These are phyloP conservation scores for Julus scandinavius DNA, from an alignment of 2,888 invertebrate genomes.

Conservation along the genomic window DNA sequence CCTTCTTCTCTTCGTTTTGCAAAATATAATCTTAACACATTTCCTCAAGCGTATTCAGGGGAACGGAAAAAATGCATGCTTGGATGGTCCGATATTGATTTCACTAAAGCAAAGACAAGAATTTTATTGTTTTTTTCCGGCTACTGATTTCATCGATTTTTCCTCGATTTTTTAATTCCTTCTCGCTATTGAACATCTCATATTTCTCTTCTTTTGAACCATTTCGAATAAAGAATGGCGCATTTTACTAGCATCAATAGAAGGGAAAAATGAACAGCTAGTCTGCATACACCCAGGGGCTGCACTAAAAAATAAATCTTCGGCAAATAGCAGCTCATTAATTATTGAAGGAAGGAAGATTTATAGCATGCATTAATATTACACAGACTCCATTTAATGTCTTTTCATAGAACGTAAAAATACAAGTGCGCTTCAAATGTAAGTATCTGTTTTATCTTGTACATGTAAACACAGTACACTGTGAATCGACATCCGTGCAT, in stretches of 20 bases:
- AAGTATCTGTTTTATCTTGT: not conserved
- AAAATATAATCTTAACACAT: not conserved
- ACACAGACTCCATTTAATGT: conserved; percentile 18
- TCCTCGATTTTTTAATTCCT: not conserved
- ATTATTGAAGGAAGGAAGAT: not conserved
- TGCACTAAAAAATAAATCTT: not conserved
- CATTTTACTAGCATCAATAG: not conserved
- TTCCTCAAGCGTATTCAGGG: conserved; percentile 9
- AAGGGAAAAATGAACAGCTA: not conserved
- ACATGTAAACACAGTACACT: not conserved
- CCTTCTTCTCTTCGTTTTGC: not conserved
- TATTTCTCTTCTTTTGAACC: conserved; percentile 11
- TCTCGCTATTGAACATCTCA: conserved; percentile 1
- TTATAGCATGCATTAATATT: conserved; percentile 18
- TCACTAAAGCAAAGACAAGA: not conserved
- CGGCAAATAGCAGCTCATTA: conserved; percentile 10
- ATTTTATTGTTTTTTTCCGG: conserved; percentile 7
- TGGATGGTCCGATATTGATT: conserved; percentile 5
- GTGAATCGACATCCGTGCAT: not conserved
- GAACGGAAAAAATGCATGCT: not conserved
- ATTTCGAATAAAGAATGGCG: not conserved
- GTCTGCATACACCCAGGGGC: conserved; percentile 8
- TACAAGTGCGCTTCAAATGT: not conserved
- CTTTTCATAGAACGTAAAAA: conserved; percentile 7
- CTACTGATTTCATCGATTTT: conserved; percentile 18